Base-by-base conservation (phyloP, 2,797 vertebrate genomes). In the Manis pentadactyla region DNA sequence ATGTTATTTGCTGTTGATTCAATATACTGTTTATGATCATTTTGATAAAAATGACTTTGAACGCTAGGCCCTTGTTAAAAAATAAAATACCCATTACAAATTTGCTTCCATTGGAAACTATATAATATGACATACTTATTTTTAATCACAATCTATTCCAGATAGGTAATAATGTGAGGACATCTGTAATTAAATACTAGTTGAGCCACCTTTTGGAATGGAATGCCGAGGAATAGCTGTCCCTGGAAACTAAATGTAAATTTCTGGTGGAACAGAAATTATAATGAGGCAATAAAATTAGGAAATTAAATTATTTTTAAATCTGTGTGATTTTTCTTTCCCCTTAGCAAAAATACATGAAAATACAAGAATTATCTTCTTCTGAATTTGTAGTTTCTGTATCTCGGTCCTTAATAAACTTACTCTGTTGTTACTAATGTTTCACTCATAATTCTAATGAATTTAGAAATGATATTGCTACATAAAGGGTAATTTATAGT, bases 211-310 rank as follows among this genome's bases (percentile, higher is more conserved):
- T 96, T 91, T 93, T 64, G 42, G 13, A 79, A 71, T 63, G 49
- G 93, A 93, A 88, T 92, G 9, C 13, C 94, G 95, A 90, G 37
- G 27, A 90, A 91, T 74, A 49, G 39, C n/a, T 89, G 55, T 96
- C 94, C 69, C 81, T 93, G 74, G 66, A 95, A 95, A 42, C 23
- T 81, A 97, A 95, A 94, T 96, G 77, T 96, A 96, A 96, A 93
- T 96, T 96, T 96, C 66, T 93, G 49, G 51, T 61, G 93, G 55
- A 95, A 90, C n/a, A 53, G n/a, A 93, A 93, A 93, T 82, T 92
- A 73, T 88, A 89, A 94, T 93, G 85, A 77, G 95, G 79, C 96
- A 97, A 96, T 97, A 95, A 97, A 97, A 93, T 94, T 96, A 97
- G 93, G 63, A 94, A 95, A 96, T 95, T 78, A 69, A 90, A 90